Evolutionary conservation across 2,888 invertebrate genomes (phyloP), one percentile per base, ranked within the genome.

Genomic region (Noctua pronuba): DNA sequence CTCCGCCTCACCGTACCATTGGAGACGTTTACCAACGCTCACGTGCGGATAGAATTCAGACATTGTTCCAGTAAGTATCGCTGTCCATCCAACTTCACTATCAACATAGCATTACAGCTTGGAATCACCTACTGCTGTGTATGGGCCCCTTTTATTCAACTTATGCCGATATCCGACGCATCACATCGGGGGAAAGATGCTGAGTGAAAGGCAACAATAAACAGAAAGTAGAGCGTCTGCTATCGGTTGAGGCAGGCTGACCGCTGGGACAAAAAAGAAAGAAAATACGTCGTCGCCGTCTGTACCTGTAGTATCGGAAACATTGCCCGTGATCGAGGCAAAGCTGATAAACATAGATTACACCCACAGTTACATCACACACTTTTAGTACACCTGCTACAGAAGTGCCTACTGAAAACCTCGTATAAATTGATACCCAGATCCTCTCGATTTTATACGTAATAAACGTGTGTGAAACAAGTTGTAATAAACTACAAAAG

Each of bases 11-110:
- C 98, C 11, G 98, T 99, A 74, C 99, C 99, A 7, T 98, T 99
- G 83, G 99, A 99, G 91, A 98, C 98, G 86, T 99, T 99, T 95
- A 98, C 98, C 60, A 98, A 98, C n/a, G 98, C 99, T 31, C 99
- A 99, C 94, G 97, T 99, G 5, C 97, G 99, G 80, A 97, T 99
- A 88, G 99, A 99, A 95, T 99, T 98, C 93, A 97, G 99, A 55
- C 99, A 99, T 95, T 99, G 99, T 92, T 99, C 99, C 77, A 99
- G 99, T 98, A 95, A 97, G 98, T 97, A 73, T 58, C 21, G 0
- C 0, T 35, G 10, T 46, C 1, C 28, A 52, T 35, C 13, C 3
- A 31, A 31, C 13, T 16, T 62, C 24, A 18, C 46, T 8, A 28
- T 24, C 7, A n/a, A n/a, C n/a, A n/a, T n/a, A n/a, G n/a, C n/a